Base-by-base conservation (phyloP, 2,113 vertebrate genomes). In the Picathartes gymnocephalus region DNA sequence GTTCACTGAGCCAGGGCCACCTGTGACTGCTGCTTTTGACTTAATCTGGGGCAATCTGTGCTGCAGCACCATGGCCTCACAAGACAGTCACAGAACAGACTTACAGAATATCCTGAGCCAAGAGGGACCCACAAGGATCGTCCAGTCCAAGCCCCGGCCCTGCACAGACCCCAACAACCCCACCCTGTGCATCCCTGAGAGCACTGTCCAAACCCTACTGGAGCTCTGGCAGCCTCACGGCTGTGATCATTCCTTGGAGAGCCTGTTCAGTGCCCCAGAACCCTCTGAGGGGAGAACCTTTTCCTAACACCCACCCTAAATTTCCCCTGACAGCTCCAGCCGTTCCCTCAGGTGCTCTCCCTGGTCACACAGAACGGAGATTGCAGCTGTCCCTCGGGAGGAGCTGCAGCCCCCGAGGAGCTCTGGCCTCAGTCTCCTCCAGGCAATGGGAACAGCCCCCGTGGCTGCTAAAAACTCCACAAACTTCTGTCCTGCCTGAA, bases 111-210 rank as follows among this genome's bases (percentile, higher is more conserved):
- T 31, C 61, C 30, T 27, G 24, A 53, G 47, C 20, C 1, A 1
- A 9, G 13, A 68, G 30, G 30, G 28, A n/a, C 28, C 20, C 28
- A 2, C 16, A 25, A 2, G 24, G 9, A 37, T 28, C 39, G n/a
- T 0, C 13, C 31, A 45, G 23, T 0, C 12, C 44, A 51, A 0
- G 7, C 1, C 33, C 45, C 3, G 4, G 0, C 16, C 37, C 54
- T 54, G 47, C 78, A 4, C 39, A 31, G 9, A 35, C 30, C 61
- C 33, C 47, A 53, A 24, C 18, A 70, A 3, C 1, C 47, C 56
- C 56, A 54, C 20, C n/a, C 35, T 53, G 64, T 1, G 7, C 64
- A 81, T 7, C 24, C 54, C 45, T 10, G 40, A 15, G 6, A 78
- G 54, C 4, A 2, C 0, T 86, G 64, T 12, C 39, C 64, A 2